Evolutionary conservation across 2,113 vertebrate species (phyloP).

Genomic region (Mustela lutreola): DNA sequence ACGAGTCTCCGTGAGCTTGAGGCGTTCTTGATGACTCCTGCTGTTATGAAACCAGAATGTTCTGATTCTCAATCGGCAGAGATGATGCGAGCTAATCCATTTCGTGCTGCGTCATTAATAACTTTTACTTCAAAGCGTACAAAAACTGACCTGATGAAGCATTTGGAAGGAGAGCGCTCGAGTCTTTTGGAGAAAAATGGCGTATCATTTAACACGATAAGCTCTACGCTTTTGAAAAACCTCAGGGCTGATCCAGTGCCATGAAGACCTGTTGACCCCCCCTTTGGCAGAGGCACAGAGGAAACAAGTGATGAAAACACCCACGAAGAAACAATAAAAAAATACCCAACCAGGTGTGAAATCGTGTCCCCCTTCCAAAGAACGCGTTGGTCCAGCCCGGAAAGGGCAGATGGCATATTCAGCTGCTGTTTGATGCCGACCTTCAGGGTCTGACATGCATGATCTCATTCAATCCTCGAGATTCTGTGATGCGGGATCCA

Average conservation of each 20-base stretch:
- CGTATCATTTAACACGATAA: conserved; percentile 51
- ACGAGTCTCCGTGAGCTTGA: rapidly evolving
- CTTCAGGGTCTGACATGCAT: rapidly evolving
- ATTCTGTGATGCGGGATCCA: background rate
- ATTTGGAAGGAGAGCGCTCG: background rate
- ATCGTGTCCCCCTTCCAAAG: too few species aligned
- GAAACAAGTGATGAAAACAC: background rate
- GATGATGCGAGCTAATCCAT: background rate
- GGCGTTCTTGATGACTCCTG: too few species aligned
- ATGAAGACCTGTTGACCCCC: background rate
- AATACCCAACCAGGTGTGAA: background rate
- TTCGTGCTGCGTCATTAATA: background rate
- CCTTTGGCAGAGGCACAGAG: background rate
- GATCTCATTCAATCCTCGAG: rapidly evolving
- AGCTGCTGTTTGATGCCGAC: rapidly evolving
- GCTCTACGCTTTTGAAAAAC: conserved; percentile 60
- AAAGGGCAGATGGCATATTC: rapidly evolving
- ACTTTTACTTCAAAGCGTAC: background rate
- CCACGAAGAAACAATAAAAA: background rate
- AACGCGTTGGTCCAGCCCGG: rapidly evolving
- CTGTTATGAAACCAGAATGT: background rate
- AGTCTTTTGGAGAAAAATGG: conserved; percentile 20
- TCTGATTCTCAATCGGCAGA: background rate
- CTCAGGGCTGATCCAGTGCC: background rate
- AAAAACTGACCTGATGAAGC: background rate